Conservation (phyloP, 2,113 vertebrate species). For the Ictalurus furcatus region DNA sequence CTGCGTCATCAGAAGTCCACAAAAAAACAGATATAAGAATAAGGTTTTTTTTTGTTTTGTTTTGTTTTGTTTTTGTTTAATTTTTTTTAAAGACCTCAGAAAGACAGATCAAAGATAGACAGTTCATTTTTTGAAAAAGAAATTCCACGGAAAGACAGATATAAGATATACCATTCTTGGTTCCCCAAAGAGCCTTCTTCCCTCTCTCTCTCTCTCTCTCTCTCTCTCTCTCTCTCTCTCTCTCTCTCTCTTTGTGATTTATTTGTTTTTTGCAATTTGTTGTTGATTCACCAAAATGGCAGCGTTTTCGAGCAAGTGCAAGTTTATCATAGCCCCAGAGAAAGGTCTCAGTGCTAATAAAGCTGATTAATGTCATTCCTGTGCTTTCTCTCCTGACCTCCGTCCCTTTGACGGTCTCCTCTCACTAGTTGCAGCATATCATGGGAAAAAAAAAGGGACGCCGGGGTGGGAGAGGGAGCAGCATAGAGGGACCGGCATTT, state of each 20-base stretch:
- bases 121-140: background rate
- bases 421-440: constrained; percentile 12
- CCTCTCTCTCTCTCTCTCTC: background rate
- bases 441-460: background rate
- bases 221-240: background rate
- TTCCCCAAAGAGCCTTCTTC: too few species aligned
- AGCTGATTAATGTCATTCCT: constrained; percentile 51
- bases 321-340: background rate
- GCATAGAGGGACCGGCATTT: background rate
- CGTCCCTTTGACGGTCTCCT: background rate
- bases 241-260: background rate
- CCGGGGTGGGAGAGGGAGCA: background rate
- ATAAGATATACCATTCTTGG: too few species aligned
- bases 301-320: background rate
- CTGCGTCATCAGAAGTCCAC: too few species aligned
- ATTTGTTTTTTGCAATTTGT: background rate
- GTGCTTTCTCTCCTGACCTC: constrained; percentile 22
- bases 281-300: background rate
- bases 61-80: background rate
- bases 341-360: background rate
- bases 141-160: too few species aligned
- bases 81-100: background rate
- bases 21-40: background rate
- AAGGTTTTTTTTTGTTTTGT: background rate
- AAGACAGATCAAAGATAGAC: too few species aligned